Conservation (phyloP, 2,888 invertebrate genomes). For the Mimas tiliae region DNA sequence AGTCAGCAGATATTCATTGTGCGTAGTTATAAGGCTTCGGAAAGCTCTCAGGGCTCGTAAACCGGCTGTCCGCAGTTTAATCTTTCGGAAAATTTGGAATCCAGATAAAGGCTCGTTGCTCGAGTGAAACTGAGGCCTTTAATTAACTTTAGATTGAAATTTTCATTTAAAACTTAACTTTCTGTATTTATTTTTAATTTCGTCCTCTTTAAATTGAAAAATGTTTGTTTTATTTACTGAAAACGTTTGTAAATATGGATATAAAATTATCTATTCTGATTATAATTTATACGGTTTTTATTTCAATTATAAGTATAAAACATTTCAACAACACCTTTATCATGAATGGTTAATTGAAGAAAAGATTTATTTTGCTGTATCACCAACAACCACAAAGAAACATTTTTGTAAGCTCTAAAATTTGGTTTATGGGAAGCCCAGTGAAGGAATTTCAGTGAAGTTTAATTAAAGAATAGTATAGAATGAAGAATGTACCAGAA, state of each 20-base stretch:
- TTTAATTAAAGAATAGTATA: too few species aligned
- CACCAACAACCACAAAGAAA: too few species aligned
- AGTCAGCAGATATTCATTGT: conserved; percentile 35
- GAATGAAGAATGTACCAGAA: background rate
- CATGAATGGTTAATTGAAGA: too few species aligned
- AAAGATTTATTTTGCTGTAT: too few species aligned
- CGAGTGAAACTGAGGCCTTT: conserved; percentile 47
- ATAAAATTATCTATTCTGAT: too few species aligned
- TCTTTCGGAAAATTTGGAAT: conserved; percentile 65
- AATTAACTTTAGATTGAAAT: conserved; percentile 54
- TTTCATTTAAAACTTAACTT: conserved; percentile 40
- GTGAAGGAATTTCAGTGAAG: too few species aligned
- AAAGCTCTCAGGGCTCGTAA: conserved; percentile 59
- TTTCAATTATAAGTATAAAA: background rate
- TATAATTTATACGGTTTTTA: too few species aligned
- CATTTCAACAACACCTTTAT: too few species aligned
- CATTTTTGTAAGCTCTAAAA: too few species aligned
- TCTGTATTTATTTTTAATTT: conserved; percentile 33
- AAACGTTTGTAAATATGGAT: background rate
- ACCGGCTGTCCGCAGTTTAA: conserved; percentile 64
- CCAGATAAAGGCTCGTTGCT: conserved; percentile 53
- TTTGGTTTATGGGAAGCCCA: too few species aligned
- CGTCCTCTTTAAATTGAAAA: conserved; percentile 10
- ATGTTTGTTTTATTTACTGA: background rate
- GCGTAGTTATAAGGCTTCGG: conserved; percentile 48